Base-by-base conservation (phyloP, 1,140 invertebrate genomes). In the Drosophila lacteicornis region DNA sequence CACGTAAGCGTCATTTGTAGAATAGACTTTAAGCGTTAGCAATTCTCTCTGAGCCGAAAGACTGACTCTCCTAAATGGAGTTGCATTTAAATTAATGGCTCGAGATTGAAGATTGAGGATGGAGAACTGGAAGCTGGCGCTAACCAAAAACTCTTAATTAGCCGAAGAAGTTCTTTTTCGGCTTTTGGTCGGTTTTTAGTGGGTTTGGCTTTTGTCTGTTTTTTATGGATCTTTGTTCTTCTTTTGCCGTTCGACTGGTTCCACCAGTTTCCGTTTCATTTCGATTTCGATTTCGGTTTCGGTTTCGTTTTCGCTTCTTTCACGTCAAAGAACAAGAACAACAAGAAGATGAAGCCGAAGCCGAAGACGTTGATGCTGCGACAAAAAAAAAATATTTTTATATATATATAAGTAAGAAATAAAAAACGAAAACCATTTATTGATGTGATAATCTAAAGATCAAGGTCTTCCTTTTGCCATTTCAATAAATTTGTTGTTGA, bases 361-460 rank as follows among this genome's bases (percentile, higher is more conserved):
- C 40, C 49, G 73, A 77, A 67, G 67, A 82, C 36, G 57, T 50
- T 60, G 81, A 56, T 25, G 62, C 57, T 62, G 51, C 70, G 73
- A 67, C 59, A 61, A 77, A 73, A 75, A 75, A 70, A 79, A 66
- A 43, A 68, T 51, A 66, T 45, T 4, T 36, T 0, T 11, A 69
- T 65, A 74, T 53, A 74, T 62, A 62, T 25, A 55, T 25, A 38
- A 67, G 36, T 25, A 38, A 67, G 36, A 27, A 69, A 30, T 36
- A 75, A 45, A 79, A 79, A 63, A 75, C 49, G 33, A 79, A 73
- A 75, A 84, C 69, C 84, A 87, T 88, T 87, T 87, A 88, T 87
- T 87, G 85, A 87, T 84, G 84, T 87, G 84, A 87, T 87, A 87
- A 87, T 87, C 84, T 87, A 87, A 87, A 87, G 84, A 87, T 87